A percentile compares a stretch with the other conserved stretches of the same genome.
Evolutionary conservation across 2,113 vertebrate species (phyloP).

Genomic region (Aramus guarauna): DNA sequence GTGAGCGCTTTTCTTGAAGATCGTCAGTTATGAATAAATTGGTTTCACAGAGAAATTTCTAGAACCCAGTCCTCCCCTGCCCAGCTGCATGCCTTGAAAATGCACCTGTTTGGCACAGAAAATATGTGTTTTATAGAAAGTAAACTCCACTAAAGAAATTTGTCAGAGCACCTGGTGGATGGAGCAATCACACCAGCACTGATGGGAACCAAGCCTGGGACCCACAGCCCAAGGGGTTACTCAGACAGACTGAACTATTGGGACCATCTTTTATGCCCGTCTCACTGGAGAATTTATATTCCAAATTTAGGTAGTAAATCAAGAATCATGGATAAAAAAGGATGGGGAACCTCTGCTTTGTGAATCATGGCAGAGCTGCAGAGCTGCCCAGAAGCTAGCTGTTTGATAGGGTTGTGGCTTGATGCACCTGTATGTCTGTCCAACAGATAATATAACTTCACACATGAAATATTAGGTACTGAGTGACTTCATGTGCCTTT

Average conservation of each 20-base stretch:
- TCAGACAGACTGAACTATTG: not conserved
- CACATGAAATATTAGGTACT: not conserved
- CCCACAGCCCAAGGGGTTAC: not conserved
- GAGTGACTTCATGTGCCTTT: not conserved
- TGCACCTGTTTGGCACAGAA: not conserved
- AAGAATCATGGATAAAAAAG: not conserved
- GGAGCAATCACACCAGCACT: not conserved
- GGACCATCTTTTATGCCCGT: not conserved
- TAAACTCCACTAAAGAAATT: not conserved
- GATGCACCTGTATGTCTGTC: not conserved
- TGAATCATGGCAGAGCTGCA: not conserved
- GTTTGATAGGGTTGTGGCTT: not conserved
- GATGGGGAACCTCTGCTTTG: not conserved
- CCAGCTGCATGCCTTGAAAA: not conserved
- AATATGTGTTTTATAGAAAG: not conserved
- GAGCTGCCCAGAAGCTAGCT: not conserved
- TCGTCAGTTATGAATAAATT: not conserved
- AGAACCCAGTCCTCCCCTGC: not conserved
- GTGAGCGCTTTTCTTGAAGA: not conserved
- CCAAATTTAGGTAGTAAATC: not conserved
- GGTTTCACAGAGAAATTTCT: not conserved
- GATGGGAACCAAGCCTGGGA: not conserved
- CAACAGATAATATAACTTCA: not conserved
- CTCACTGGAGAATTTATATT: not conserved
- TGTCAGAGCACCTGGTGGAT: not conserved